Percentiles rank a stretch among this genome's conserved stretches.
Conservation (phyloP, 1,140 invertebrate genomes). For the Caenorhabditis tropicalis region DNA sequence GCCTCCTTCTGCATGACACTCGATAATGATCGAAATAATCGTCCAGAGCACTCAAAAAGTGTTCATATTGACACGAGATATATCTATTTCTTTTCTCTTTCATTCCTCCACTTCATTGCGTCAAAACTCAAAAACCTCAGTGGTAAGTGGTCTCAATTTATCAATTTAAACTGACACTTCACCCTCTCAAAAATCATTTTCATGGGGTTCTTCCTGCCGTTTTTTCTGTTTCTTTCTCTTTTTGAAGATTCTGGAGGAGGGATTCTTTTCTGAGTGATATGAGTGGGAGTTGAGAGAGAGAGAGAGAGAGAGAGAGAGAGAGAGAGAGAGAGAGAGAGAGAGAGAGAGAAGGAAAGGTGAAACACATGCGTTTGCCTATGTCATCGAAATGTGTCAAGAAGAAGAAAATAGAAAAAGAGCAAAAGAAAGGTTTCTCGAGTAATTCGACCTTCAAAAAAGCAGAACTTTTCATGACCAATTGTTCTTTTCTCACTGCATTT, state of each 20-base stretch:
- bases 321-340: no score
- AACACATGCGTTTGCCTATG: constrained; percentile 22
- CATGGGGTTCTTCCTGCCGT: neutral
- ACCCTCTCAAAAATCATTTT: constrained; percentile 39
- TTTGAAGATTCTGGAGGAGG: neutral
- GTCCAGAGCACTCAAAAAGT: neutral
- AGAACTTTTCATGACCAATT: constrained; percentile 14
- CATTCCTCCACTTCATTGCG: neutral
- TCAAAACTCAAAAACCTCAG: constrained; percentile 1
- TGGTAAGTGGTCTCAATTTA: constrained; percentile 23
- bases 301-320: neutral
- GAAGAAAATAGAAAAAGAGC: neutral
- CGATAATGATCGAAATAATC: neutral
- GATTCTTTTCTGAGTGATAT: neutral
- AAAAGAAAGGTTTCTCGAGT: no score
- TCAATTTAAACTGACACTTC: neutral
- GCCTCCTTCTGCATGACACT: neutral
- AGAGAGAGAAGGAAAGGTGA: constrained; percentile 2
- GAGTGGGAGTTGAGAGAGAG: constrained; percentile 14
- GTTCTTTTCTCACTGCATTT: constrained; percentile 25
- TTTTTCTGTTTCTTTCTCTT: neutral
- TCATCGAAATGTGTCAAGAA: constrained; percentile 26
- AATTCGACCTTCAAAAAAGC: constrained; percentile 29
- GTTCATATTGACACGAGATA: neutral
- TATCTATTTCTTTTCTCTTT: neutral